A percentile compares a stretch with the other conserved stretches of the same genome.
These are phyloP conservation scores for Luidia sarsii DNA, from an alignment of 53 echinoderm and acorn worm genomes.

Conservation along the genomic window DNA sequence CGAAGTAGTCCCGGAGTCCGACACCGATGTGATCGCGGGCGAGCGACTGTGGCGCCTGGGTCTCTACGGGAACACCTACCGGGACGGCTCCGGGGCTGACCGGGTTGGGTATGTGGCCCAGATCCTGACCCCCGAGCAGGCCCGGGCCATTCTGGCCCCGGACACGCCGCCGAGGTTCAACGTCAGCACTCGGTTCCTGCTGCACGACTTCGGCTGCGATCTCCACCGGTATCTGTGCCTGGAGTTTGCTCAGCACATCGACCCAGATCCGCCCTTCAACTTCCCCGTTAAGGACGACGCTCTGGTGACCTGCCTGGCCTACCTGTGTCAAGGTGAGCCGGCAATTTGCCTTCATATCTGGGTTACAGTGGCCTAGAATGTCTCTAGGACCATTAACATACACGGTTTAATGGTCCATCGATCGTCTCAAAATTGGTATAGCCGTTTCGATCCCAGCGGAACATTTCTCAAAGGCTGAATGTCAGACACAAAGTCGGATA, in stretches of 20 bases:
- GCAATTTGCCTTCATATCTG: too few relatives aligned
- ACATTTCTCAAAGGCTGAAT: too few relatives aligned
- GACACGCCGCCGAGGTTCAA: constrained; percentile 33
- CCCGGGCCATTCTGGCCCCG: constrained; percentile 6
- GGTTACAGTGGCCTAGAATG: too few relatives aligned
- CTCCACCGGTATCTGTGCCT: constrained; percentile 44
- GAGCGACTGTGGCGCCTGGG: constrained; percentile 60
- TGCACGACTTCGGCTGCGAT: constrained; percentile 47
- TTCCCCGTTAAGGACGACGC: constrained; percentile 33
- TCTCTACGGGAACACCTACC: constrained; percentile 51
- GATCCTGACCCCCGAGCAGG: constrained; percentile 33
- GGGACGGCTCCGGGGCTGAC: constrained; percentile 49
- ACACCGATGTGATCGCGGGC: constrained; percentile 47
- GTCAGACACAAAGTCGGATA: too few relatives aligned
- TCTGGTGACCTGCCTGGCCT: constrained; percentile 20
- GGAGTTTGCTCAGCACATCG: constrained; percentile 36
- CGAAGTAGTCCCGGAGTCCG: constrained; percentile 12
- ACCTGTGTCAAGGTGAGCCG: constrained; percentile 28
- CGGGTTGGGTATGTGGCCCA: constrained; percentile 42
- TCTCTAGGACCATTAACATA: too few relatives aligned
- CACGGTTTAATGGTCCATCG: too few relatives aligned
- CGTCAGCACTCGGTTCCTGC: constrained; percentile 35
- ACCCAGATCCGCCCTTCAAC: constrained; percentile 16
- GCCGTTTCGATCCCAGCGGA: too few relatives aligned
- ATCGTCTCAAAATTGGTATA: too few relatives aligned